Evolutionary conservation across 2,113 vertebrate genomes (phyloP), one percentile per base, ranked within the genome.

Genomic region (Nibea coibor): DNA sequence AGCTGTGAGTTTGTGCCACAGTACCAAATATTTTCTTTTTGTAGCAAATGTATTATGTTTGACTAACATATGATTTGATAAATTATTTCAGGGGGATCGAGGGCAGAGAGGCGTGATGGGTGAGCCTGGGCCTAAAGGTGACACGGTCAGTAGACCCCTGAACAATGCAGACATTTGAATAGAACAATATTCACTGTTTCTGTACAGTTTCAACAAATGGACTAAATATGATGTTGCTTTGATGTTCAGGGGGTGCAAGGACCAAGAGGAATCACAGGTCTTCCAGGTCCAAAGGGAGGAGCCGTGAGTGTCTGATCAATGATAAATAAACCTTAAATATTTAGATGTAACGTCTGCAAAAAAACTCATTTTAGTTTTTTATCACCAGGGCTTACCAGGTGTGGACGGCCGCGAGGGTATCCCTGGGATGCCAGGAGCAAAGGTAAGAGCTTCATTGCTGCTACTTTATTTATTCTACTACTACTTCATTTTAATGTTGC

Each of bases 241-340:
- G 56, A 76, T 72, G 35, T 89, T 65, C 84, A 99, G 98, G 98
- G 98, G 4, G 24, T 81, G 88, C 95, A 94, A 93, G 98, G 98
- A 64, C 16, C 86, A 78, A 96, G 97, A 95, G 98, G 98, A 88
- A 97, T 97, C 91, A 96, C 96, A 71, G 98, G 98, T 45, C 86
- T 97, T 63, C 98, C 97, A 71, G 98, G 98, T 19, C 92, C 97
- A 16, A 99, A 99, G 92, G 98, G 98, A 94, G 97, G 97, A 12
- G 59, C 91, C 81, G 98, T 99, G 96, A 85, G 97, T 97, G 83
- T 75, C 42, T 51, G 5, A 79, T 75, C 66, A 74, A 59, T n/a
- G 10, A 71, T 20, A 61, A 78, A 77, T 48, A n/a, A 57, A 72
- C 3, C 5, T n/a, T 24, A 19, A 35, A 47, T 43, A 26, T 35